Percentiles rank a stretch among this genome's conserved stretches.
These are phyloP conservation scores for Brachyalestes nurse DNA, from an alignment of 2,797 vertebrate species.

Conservation along the genomic window DNA sequence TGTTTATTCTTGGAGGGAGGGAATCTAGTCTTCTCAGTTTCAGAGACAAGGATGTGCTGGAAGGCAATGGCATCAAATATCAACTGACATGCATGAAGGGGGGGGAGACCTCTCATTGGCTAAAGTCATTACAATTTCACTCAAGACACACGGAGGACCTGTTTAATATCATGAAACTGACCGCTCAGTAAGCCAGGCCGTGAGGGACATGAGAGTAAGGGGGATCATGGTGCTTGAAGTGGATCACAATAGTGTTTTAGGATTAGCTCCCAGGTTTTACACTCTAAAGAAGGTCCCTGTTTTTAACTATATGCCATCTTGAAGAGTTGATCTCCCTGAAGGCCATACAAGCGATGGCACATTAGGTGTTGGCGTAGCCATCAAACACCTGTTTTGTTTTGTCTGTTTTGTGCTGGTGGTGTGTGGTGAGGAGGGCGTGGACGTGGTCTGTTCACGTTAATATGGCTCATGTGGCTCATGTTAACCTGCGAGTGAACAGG, in stretches of 20 bases:
- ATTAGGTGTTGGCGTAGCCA: not conserved
- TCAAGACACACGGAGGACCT: not conserved
- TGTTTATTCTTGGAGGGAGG: conserved; percentile 45
- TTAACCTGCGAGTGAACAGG: conserved; percentile 37
- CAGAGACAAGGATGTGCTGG: conserved; percentile 23
- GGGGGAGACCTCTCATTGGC: not conserved
- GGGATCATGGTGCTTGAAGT: not conserved
- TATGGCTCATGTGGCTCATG: conserved; percentile 22
- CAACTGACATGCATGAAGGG: conserved; percentile 8
- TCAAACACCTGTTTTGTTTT: not conserved
- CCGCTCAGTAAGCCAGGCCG: not conserved
- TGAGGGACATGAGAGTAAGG: not conserved
- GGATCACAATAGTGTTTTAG: too few relatives aligned
- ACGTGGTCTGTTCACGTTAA: conserved; percentile 3
- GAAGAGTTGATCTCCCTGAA: not conserved
- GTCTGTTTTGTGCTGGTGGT: not conserved
- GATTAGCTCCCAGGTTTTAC: too few relatives aligned
- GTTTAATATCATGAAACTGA: not conserved
- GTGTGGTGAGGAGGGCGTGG: conserved; percentile 12
- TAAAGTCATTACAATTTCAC: conserved; percentile 13
- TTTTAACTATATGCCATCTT: not conserved
- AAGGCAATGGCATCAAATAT: conserved; percentile 22
- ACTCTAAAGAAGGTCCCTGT: not conserved
- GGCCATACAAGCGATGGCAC: not conserved
- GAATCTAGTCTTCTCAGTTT: conserved; percentile 34